Percentiles rank a stretch among this genome's conserved stretches.
Conservation (phyloP, 2,113 vertebrate species). For the Typhlomys cinereus region DNA sequence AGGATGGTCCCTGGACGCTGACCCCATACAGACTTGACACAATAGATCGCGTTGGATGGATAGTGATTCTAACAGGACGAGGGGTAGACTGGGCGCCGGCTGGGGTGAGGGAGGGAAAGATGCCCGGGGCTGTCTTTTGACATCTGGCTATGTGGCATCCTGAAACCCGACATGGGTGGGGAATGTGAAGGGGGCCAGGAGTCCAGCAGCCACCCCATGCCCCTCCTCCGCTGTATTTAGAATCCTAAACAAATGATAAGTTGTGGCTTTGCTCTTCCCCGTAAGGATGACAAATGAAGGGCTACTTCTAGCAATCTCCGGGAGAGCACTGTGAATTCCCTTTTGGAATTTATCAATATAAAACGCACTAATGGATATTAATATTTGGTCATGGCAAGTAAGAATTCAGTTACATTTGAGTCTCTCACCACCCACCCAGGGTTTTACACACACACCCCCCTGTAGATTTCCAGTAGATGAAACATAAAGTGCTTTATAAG, state of each 20-base stretch:
- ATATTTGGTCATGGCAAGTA: slow-evolving; percentile 66
- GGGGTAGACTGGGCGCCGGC: background rate
- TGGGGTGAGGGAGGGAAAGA: background rate
- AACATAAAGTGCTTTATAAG: slow-evolving; percentile 7
- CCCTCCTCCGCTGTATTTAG: background rate
- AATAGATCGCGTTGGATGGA: background rate
- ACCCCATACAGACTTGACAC: background rate
- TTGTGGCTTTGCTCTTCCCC: slow-evolving; percentile 50
- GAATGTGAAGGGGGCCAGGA: background rate
- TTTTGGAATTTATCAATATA: slow-evolving; percentile 73
- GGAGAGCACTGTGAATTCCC: slow-evolving; percentile 40
- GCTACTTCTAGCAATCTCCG: slow-evolving; percentile 56
- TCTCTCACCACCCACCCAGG: slow-evolving; percentile 29
- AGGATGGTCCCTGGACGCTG: background rate
- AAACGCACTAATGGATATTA: slow-evolving; percentile 75
- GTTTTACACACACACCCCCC: background rate
- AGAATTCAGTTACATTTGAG: slow-evolving; percentile 44
- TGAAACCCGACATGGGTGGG: accelerated
- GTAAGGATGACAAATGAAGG: slow-evolving; percentile 77
- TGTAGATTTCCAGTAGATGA: slow-evolving; percentile 34
- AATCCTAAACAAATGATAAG: slow-evolving; percentile 58
- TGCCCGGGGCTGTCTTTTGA: background rate
- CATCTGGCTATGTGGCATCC: background rate
- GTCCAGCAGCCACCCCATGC: accelerated
- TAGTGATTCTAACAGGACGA: background rate